These are phyloP conservation scores for Pseudochromis fuscus DNA, from an alignment of 2,797 vertebrate genomes.

Conservation along the genomic window DNA sequence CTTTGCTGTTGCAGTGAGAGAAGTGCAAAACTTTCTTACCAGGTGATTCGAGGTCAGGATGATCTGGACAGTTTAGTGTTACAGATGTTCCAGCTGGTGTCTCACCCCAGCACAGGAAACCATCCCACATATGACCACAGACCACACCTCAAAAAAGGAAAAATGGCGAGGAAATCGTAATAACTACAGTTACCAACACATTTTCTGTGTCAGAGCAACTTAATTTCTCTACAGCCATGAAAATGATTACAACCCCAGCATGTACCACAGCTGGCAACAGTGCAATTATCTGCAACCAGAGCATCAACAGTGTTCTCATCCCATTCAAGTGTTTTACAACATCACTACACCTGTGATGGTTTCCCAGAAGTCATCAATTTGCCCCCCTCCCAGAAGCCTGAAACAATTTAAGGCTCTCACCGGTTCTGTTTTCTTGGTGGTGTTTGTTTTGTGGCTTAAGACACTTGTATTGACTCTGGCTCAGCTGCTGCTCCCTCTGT, in stretches of 20 bases:
- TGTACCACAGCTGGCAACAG: neutral
- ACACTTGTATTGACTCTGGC: slow-evolving; percentile 80
- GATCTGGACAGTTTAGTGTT: slow-evolving; percentile 89
- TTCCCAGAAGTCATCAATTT: slow-evolving; percentile 43
- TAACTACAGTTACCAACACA: neutral
- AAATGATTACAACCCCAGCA: slow-evolving; percentile 1
- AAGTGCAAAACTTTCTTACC: slow-evolving; percentile 80
- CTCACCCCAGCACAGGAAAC: slow-evolving; percentile 94
- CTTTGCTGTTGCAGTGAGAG: slow-evolving; percentile 9
- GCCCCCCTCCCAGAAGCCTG: slow-evolving; percentile 12
- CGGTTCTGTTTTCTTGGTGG: slow-evolving; percentile 76
- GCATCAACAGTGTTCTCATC: slow-evolving; percentile 9
- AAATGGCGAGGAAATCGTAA: neutral
- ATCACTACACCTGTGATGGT: slow-evolving; percentile 10
- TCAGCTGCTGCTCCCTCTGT: slow-evolving; percentile 61
- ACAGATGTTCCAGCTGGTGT: slow-evolving; percentile 87
- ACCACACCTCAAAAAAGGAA: slow-evolving; percentile 80
- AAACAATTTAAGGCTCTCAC: slow-evolving; percentile 69
- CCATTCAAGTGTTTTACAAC: slow-evolving; percentile 1
- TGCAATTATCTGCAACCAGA: slow-evolving; percentile 15
- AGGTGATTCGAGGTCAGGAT: slow-evolving; percentile 85
- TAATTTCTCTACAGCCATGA: neutral
- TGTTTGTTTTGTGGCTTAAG: slow-evolving; percentile 66
- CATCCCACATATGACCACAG: slow-evolving; percentile 94
- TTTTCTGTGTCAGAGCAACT: neutral